Evolutionary conservation across 2,888 invertebrate genomes (phyloP).

Genomic region (Patella pellucida): DNA sequence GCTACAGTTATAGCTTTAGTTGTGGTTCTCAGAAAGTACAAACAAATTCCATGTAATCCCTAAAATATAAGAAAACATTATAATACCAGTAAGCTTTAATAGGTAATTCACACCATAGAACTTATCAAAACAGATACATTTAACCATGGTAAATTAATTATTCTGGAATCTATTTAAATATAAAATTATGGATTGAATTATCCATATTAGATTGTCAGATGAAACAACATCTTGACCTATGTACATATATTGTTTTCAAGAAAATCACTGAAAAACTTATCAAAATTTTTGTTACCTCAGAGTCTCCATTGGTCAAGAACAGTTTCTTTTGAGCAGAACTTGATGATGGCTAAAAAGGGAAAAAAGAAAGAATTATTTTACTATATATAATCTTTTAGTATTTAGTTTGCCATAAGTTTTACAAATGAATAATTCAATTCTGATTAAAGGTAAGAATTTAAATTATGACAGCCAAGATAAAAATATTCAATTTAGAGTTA

Average conservation of each 20-base stretch:
- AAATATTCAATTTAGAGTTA: too few relatives aligned
- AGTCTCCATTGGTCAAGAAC: constrained; percentile 49
- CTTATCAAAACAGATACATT: too few relatives aligned
- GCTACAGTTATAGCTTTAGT: constrained; percentile 63
- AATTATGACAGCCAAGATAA: too few relatives aligned
- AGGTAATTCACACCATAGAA: too few relatives aligned
- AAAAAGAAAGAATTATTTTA: neutral
- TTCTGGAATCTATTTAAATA: too few relatives aligned
- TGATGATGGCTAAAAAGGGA: constrained; percentile 9
- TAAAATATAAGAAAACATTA: constrained; percentile 32
- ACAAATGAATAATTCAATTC: too few relatives aligned
- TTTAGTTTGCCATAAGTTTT: too few relatives aligned
- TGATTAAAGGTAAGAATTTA: too few relatives aligned
- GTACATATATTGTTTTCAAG: too few relatives aligned
- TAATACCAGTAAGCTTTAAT: neutral
- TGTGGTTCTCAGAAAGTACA: constrained; percentile 67
- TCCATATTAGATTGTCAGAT: neutral
- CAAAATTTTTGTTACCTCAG: constrained; percentile 53
- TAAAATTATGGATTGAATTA: neutral
- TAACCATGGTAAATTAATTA: too few relatives aligned
- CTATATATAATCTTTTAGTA: too few relatives aligned
- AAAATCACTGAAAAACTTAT: too few relatives aligned
- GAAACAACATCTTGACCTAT: neutral
- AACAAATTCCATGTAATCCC: constrained; percentile 65
- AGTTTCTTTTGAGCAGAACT: neutral